These are phyloP conservation scores for Oryzaephilus surinamensis DNA, from an alignment of 1,140 invertebrate species.

Conservation along the genomic window DNA sequence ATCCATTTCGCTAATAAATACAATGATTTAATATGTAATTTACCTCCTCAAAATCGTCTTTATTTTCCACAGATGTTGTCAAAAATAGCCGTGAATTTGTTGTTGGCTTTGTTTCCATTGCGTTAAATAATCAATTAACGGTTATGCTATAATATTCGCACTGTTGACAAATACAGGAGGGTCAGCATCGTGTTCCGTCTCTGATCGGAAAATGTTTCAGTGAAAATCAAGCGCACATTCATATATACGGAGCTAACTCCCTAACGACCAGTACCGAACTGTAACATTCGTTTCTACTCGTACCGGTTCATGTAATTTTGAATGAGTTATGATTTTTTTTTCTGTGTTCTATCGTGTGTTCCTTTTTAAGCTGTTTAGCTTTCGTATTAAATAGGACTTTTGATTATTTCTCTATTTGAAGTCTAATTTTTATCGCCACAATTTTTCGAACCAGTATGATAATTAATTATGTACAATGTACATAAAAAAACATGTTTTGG, in stretches of 20 bases:
- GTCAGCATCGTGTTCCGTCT: constrained; percentile 46
- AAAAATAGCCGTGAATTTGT: constrained; percentile 47
- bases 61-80: constrained; percentile 62
- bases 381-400: no score
- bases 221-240: constrained; percentile 36
- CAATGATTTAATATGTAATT: constrained; percentile 38
- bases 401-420: no score
- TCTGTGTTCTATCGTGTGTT: not conserved
- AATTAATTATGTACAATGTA: no score
- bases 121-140: constrained; percentile 31
- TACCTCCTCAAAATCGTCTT: constrained; percentile 78
- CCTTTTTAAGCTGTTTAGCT: no score
- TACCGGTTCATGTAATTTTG: no score
- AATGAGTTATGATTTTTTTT: constrained; percentile 2
- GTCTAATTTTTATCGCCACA: no score
- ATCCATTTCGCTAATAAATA: constrained; percentile 43
- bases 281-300: no score
- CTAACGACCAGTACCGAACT: not conserved
- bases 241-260: constrained; percentile 28
- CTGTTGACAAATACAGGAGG: constrained; percentile 41
- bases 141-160: constrained; percentile 33
- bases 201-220: constrained; percentile 37
- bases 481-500: no score
- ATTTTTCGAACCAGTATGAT: no score
- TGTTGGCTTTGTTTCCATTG: constrained; percentile 47